A percentile compares a stretch with the other conserved stretches of the same genome.
phyloP scores from a whole-genome alignment of 2,888 invertebrate species.

The Acleris literana region DNA sequence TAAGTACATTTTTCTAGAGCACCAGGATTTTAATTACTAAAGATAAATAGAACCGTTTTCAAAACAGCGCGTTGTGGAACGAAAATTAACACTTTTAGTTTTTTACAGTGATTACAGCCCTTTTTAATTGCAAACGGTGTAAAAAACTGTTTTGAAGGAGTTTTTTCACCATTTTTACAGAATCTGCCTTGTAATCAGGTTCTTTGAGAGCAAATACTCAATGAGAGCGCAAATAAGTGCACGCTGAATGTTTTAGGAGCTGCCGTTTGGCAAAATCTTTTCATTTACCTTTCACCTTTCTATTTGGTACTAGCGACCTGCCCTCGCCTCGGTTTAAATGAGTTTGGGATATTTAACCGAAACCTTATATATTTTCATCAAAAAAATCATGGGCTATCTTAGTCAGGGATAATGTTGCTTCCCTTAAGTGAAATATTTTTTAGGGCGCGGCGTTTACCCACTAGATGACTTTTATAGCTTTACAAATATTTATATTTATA shows the following conservation, averaged over 20 bases:
- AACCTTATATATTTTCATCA: too few relatives aligned
- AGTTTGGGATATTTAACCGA: too few relatives aligned
- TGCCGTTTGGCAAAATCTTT: background rate
- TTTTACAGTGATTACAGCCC: background rate
- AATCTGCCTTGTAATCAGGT: conserved; percentile 19
- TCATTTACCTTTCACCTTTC: background rate
- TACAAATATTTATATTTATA: too few relatives aligned
- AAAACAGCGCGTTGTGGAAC: background rate
- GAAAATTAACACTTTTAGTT: background rate
- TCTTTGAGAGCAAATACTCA: conserved; percentile 21
- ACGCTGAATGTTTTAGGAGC: conserved; percentile 14
- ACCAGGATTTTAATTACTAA: background rate
- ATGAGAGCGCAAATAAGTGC: conserved; percentile 15
- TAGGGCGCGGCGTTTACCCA: too few relatives aligned
- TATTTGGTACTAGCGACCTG: too few relatives aligned
- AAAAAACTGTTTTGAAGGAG: background rate
- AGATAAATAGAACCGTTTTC: background rate
- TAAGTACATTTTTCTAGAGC: background rate
- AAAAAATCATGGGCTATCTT: too few relatives aligned
- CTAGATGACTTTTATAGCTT: too few relatives aligned
- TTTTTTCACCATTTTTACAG: background rate
- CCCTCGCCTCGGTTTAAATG: too few relatives aligned
- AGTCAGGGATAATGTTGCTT: too few relatives aligned
- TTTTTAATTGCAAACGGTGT: conserved; percentile 4
- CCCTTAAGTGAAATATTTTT: too few relatives aligned